Conservation (phyloP, 2,797 vertebrate genomes). For the Spizella passerina region DNA sequence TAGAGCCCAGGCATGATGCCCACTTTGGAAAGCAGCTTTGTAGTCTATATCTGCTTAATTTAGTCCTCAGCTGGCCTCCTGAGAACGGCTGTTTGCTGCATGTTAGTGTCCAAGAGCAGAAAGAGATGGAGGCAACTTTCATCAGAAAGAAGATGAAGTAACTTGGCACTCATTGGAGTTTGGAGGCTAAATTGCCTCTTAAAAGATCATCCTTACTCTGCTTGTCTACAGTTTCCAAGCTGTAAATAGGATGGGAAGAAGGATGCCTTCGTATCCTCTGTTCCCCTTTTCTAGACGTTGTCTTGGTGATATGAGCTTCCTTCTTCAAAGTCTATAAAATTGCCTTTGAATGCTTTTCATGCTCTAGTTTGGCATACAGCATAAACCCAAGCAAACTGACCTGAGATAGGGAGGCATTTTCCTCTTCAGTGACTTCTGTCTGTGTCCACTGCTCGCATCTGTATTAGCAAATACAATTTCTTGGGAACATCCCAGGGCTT, state of each 20-base stretch:
- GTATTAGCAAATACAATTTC: constrained; percentile 3
- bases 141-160: constrained; percentile 27
- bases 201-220: constrained; percentile 12
- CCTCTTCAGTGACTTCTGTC: neutral
- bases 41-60: constrained; percentile 56
- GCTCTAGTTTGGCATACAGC: neutral
- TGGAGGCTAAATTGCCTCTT: constrained; percentile 18
- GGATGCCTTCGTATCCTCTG: neutral
- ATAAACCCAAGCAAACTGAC: constrained; percentile 1
- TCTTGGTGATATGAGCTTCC: constrained; percentile 28
- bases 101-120: constrained; percentile 24
- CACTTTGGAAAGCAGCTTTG: constrained; percentile 42
- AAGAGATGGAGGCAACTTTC: constrained; percentile 23
- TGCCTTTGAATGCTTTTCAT: constrained; percentile 20
- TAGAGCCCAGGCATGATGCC: constrained; percentile 52
- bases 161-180: neutral
- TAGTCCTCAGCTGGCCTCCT: constrained; percentile 46
- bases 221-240: constrained; percentile 22
- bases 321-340: constrained; percentile 14
- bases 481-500: neutral
- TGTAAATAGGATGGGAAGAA: constrained; percentile 13
- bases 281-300: constrained; percentile 11
- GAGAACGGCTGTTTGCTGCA: neutral
- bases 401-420: constrained; percentile 4
- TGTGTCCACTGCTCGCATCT: neutral